A percentile compares a stretch with the other conserved stretches of the same genome.
Evolutionary conservation across 2,797 vertebrate genomes (phyloP).

Genomic region (Halcyon leucocephala): DNA sequence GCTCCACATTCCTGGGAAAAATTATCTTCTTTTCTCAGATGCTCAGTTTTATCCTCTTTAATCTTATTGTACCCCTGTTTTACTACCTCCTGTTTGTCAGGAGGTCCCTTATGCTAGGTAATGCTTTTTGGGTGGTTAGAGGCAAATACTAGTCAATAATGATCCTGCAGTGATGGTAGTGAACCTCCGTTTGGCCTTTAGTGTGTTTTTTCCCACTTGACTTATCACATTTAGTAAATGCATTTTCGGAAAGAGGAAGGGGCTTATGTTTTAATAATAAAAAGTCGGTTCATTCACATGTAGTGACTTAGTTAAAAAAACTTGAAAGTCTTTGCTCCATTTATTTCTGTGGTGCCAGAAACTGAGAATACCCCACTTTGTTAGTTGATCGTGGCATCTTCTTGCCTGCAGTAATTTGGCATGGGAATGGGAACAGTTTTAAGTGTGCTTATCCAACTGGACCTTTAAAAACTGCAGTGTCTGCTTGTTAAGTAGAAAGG

Average conservation of each 20-base stretch:
- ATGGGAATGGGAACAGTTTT: background rate
- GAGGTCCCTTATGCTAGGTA: background rate
- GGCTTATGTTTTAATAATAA: background rate
- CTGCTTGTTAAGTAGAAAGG: background rate
- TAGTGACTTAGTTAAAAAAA: background rate
- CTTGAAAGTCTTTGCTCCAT: background rate
- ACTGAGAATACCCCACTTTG: background rate
- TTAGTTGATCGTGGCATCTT: background rate
- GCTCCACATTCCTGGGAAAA: background rate
- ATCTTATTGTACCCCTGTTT: background rate
- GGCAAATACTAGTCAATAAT: background rate
- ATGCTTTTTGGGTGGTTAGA: background rate
- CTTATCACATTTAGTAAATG: background rate
- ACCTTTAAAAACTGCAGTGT: background rate
- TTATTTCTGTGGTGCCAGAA: slow-evolving; percentile 7
- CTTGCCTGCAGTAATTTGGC: background rate
- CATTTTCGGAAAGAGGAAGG: background rate
- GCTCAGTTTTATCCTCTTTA: background rate
- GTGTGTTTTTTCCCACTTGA: background rate
- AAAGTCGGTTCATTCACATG: background rate
- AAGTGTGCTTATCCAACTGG: background rate
- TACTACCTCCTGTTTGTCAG: background rate
- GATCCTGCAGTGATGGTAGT: background rate
- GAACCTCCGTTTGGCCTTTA: background rate
- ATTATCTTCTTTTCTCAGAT: background rate